Evolutionary conservation across 2,113 vertebrate species (phyloP), one percentile per base, ranked within the genome.

Genomic region (Trematocara stigmaticum): DNA sequence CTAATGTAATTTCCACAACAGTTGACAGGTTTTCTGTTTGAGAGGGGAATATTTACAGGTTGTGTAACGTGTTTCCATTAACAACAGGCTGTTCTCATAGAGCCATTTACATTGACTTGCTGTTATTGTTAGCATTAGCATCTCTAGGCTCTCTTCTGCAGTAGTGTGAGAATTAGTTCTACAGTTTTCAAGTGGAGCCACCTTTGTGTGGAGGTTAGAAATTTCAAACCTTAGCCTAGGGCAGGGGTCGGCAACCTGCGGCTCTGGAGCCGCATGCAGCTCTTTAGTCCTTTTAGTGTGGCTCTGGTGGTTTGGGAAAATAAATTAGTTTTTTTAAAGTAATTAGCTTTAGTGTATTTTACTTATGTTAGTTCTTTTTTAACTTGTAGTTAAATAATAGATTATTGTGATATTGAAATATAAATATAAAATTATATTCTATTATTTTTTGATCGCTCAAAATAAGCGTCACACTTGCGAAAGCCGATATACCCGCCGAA

Each of bases 71-170:
- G 35, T 76, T 85, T 78, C 76, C 15, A 45, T 81, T 78, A 26
- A 64, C 86, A 56, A 82, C 78, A 34, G 29, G 18, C 64, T 29
- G 61, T 82, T 83, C 34, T 49, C 10, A 81, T 42, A 59, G 59
- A 88, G 61, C n/a, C 42, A 52, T 88, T 86, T 87, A 85, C 53
- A 35, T 57, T 8, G 40, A 57, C 40, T 82, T 78, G 49, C 81
- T 89, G 23, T 88, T 89, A 56, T 82, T 89, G 83, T 91, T 88
- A 81, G 26, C 61, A 71, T 91, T 80, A 74, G 79, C 84, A 64
- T 93, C 83, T 89, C 61, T 42, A 53, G 69, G 10, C 83, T 88
- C 40, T 45, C 6, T 84, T 45, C 57, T 76, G 26, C 34, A 64
- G 34, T 6, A 13, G 57, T 71, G 49, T 79, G 55, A 89, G 61